Conservation (phyloP, 64 coral and sea anemone genomes). For the Montipora cactus region DNA sequence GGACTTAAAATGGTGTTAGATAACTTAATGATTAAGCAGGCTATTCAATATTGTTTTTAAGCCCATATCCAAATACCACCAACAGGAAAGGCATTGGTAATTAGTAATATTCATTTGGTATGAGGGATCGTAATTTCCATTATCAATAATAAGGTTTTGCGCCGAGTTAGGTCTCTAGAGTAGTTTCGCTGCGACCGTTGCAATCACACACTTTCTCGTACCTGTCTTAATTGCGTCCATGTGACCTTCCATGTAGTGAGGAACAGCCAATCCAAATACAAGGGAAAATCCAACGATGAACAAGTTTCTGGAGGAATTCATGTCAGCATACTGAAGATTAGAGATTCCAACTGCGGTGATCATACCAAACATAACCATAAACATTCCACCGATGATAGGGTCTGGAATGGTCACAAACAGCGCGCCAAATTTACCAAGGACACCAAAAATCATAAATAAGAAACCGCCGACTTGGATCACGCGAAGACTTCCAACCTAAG, state of each 20-base stretch:
- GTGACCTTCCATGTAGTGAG: not conserved
- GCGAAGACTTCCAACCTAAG: constrained; percentile 36
- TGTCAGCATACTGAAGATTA: constrained; percentile 35
- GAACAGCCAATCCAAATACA: constrained; percentile 45
- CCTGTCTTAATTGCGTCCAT: not conserved
- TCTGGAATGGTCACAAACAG: constrained; percentile 35
- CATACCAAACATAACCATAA: constrained; percentile 61
- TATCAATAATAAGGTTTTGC: no score
- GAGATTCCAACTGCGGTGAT: constrained; percentile 42
- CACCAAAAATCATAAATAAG: constrained; percentile 15
- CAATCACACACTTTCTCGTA: no score
- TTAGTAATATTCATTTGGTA: no score
- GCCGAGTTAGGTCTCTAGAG: no score
- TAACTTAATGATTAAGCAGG: no score
- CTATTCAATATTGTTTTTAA: no score
- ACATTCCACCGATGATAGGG: constrained; percentile 41
- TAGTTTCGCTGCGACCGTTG: no score
- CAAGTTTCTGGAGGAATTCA: constrained; percentile 45
- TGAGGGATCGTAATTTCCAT: no score
- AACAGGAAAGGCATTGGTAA: no score
- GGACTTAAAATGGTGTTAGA: no score
- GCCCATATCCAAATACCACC: no score
- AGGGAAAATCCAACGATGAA: constrained; percentile 37
- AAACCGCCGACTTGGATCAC: constrained; percentile 32
- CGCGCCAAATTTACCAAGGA: constrained; percentile 36